Conservation (phyloP, 2,797 vertebrate species). For the Myotis daubentonii region DNA sequence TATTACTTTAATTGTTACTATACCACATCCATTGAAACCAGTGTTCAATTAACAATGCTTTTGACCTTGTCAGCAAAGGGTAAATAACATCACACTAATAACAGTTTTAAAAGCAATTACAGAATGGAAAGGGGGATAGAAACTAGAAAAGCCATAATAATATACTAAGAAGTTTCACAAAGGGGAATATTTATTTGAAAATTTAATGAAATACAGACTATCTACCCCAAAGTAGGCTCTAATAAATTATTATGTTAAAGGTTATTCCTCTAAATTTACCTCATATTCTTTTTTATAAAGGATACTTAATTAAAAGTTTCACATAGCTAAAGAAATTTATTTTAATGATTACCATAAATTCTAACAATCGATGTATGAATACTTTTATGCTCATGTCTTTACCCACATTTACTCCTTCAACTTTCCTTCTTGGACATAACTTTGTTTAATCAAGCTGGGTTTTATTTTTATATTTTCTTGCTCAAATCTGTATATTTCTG, state of each 20-base stretch:
- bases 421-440: neutral
- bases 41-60: slow-evolving; percentile 11
- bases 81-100: slow-evolving; percentile 10
- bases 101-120: slow-evolving; percentile 5
- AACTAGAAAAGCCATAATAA: neutral
- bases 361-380: neutral
- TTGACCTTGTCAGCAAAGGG: slow-evolving; percentile 29
- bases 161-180: neutral
- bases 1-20: slow-evolving; percentile 21
- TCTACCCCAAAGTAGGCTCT: neutral
- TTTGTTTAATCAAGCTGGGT: neutral
- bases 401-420: neutral
- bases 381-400: neutral
- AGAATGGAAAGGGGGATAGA: neutral
- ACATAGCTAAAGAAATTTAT: neutral
- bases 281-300: neutral
- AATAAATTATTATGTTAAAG: neutral
- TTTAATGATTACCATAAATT: neutral
- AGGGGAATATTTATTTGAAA: slow-evolving; percentile 44
- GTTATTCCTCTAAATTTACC: neutral
- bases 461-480: slow-evolving; percentile 47
- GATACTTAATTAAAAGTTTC: neutral
- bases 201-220: slow-evolving; percentile 15
- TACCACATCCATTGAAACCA: neutral
- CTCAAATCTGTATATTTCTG: slow-evolving; percentile 48